Conservation (phyloP, 1,140 invertebrate genomes). For the Zaprionus ghesquierei region DNA sequence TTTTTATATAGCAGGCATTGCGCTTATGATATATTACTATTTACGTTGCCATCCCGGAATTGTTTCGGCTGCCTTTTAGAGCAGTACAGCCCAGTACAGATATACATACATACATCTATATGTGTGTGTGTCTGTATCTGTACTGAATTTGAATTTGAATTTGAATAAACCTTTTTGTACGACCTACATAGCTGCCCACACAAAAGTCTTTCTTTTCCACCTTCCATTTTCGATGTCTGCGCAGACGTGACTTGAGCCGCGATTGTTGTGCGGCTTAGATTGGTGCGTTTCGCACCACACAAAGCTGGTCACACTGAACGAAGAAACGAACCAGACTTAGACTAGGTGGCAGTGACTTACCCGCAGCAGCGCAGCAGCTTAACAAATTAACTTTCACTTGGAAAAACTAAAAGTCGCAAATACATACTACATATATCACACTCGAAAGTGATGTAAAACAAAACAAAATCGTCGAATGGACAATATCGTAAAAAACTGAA, state of each 20-base stretch:
- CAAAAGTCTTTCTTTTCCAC: not conserved
- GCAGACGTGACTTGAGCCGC: not conserved
- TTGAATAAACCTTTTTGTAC: not conserved
- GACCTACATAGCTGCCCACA: not conserved
- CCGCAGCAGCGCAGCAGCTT: conserved; percentile 3
- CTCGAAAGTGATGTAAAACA: conserved; percentile 44
- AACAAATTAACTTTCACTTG: conserved; percentile 69
- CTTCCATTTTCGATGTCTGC: not conserved
- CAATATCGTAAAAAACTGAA: not conserved
- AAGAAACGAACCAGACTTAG: conserved; percentile 31
- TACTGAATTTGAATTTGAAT: too few species aligned
- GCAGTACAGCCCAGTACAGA: not conserved
- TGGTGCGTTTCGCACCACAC: conserved; percentile 3
- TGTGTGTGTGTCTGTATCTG: not conserved
- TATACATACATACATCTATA: not conserved
- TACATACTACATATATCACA: too few species aligned
- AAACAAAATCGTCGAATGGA: conserved; percentile 5
- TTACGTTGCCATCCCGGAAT: conserved; percentile 55
- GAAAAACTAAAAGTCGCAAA: conserved; percentile 20
- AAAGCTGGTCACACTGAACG: conserved; percentile 33
- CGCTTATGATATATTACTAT: conserved; percentile 51
- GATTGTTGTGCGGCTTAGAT: not conserved
- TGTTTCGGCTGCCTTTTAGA: conserved; percentile 12
- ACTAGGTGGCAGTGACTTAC: conserved; percentile 42
- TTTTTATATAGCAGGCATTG: conserved; percentile 46